Percentiles rank a stretch among this genome's conserved stretches.
These are phyloP conservation scores for Syndactyla subalaris DNA, from an alignment of 2,797 vertebrate genomes.

Conservation along the genomic window DNA sequence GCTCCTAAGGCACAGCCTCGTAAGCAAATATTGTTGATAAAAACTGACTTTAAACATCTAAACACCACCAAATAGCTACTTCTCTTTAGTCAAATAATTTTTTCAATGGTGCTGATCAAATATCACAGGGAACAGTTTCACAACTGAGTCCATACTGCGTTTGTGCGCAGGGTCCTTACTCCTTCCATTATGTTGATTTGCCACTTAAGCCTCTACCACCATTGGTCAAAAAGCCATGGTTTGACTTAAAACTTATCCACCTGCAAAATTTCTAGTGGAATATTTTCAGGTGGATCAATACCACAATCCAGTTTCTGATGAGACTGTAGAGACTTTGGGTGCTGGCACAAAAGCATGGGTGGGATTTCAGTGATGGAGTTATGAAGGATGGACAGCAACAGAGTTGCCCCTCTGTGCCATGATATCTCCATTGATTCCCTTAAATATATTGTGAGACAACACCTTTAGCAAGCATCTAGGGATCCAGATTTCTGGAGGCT, in stretches of 20 bases:
- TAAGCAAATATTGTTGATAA: neutral
- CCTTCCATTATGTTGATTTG: neutral
- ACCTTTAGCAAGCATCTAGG: neutral
- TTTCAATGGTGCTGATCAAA: neutral
- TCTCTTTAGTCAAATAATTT: neutral
- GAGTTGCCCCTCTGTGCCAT: neutral
- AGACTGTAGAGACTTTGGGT: neutral
- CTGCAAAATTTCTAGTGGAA: neutral
- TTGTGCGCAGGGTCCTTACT: neutral
- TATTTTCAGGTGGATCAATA: neutral
- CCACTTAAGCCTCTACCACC: neutral
- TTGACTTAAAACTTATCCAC: neutral
- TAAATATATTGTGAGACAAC: neutral
- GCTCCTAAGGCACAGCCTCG: neutral
- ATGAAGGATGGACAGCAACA: neutral
- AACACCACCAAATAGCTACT: neutral
- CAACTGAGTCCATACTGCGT: neutral
- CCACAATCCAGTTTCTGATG: neutral
- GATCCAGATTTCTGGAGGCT: neutral
- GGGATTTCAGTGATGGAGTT: neutral
- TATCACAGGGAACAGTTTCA: neutral
- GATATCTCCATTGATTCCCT: neutral
- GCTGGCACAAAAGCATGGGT: neutral
- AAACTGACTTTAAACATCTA: conserved; percentile 1
- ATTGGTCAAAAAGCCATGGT: neutral